Evolutionary conservation across 2,113 vertebrate genomes (phyloP), one percentile per base, ranked within the genome.

Genomic region (Pungitius pungitius): DNA sequence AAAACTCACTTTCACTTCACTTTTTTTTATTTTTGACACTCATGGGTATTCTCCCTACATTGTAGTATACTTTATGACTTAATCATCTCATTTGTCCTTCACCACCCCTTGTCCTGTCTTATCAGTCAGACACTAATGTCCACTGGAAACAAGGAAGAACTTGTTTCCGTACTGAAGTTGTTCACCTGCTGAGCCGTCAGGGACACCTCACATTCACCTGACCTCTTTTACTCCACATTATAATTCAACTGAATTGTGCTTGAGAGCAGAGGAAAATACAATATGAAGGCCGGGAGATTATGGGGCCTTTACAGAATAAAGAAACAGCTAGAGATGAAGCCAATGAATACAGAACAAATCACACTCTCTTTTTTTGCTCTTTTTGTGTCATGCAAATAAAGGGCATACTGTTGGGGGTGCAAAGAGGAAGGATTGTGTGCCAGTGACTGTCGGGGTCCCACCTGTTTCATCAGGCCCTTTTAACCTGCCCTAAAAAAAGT

Each of bases 391-490:
- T 88, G 83, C 80, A 83, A 88, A 90, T 90, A 22, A 27, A 15
- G 45, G 79, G 75, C 43, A 60, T 58, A 43, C 15, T 11, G 26
- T 66, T 69, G 42, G 67, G 52, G 63, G 51, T 26, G 56, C 39
- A 57, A 57, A 67, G 72, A 77, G 76, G 70, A 80, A 83, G 64
- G 59, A 69, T 67, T 63, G 64, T 52, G 20, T 79, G 87, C 86
- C 84, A 86, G 81, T 69, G 76, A 86, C 86, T 78, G 66, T 66
- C 62, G 85, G 87, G 87, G 79, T 88, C 83, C 86, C 87, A 91
- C 90, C 90, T 93, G 91, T 92, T 93, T 88, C 77, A 85, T 90
- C 78, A 84, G 73, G 57, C 69, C 81, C 74, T 80, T 86, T 89
- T 89, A 81, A 88, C 84, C 83, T 85, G 70, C 6, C 65, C 65